Percentiles rank a stretch among this genome's conserved stretches.
phyloP scores from a whole-genome alignment of 1,140 invertebrate species.

The Chelonus insularis region DNA sequence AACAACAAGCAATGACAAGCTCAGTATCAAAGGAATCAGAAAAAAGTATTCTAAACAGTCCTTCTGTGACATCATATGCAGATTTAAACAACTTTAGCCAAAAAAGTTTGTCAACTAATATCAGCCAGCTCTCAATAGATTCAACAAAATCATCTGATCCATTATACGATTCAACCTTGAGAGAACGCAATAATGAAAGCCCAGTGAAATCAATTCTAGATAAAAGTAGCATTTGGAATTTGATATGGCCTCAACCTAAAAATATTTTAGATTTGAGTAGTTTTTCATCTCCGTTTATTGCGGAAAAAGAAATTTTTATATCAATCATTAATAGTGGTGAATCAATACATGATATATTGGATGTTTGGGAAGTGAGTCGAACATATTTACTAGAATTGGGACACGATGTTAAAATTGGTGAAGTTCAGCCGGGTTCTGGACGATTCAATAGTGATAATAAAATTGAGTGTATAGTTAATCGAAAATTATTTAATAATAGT shows the following conservation, averaged over 20 bases:
- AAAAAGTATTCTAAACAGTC: conserved; percentile 39
- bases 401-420: conserved; percentile 58
- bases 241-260: conserved; percentile 69
- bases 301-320: conserved; percentile 58
- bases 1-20: conserved; percentile 48
- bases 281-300: conserved; percentile 59
- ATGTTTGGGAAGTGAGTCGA: conserved; percentile 61
- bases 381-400: conserved; percentile 56
- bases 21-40: conserved; percentile 45
- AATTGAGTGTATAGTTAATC: conserved; percentile 59
- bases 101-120: conserved; percentile 47
- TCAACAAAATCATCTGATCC: conserved; percentile 52
- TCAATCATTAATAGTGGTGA: conserved; percentile 56
- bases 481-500: conserved; percentile 52
- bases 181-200: conserved; percentile 46
- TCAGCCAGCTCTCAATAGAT: conserved; percentile 53
- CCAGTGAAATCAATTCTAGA: conserved; percentile 36
- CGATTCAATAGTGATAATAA: conserved; percentile 47
- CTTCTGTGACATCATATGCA: conserved; percentile 34
- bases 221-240: conserved; percentile 47
- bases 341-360: conserved; percentile 59
- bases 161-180: conserved; percentile 43
- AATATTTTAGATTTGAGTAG: conserved; percentile 61
- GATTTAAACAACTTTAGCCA: conserved; percentile 45
- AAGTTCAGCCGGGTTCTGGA: conserved; percentile 58